Evolutionary conservation across 2,888 invertebrate genomes (phyloP), one percentile per base, ranked within the genome.

Genomic region (Papilio elwesi): DNA sequence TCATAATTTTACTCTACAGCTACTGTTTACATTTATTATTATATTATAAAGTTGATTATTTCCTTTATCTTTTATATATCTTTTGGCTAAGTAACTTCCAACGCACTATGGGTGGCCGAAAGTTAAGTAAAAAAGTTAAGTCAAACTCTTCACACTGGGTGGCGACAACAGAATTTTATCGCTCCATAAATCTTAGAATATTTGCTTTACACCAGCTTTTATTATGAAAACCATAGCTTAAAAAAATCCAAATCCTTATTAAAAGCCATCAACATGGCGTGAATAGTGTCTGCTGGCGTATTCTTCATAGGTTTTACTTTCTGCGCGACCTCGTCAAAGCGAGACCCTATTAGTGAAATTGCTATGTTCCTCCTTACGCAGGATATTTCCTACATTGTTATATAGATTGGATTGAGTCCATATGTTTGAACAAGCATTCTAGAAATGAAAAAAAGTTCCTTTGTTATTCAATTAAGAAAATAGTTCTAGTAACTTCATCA

Each of bases 171-270:
- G 80, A 83, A 88, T 89, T 81, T 82, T 81, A 81, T 84, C 83
- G 85, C 83, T 83, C 86, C 86, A 89, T 90, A 90, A 90, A 90
- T 90, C 88, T 88, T 83, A 69, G 76, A 74, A 43, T 81, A 78
- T 79, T 82, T 82, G 82, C 81, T 81, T 87, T 85, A 85, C 85
- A 87, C 87, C 85, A 86, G 2, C 2, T 43, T 43, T 9, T 3
- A 7, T 43, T 43, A 43, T 43, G 9, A 43, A 9, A 43, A 43
- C 6, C 43, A 43, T 9, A 43, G 7, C 9, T 5, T 43, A 43
- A 6, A 9, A 26, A 26, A 8, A 4, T 48, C 9, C 47, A 48
- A 11, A 48, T 48, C 47, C 49, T 49, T 49, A 43, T 5, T 15
- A 67, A 67, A 71, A 73, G 53, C 38, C 55, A 52, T 65, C 38